A percentile compares a stretch with the other conserved stretches of the same genome.
Evolutionary conservation across 1,140 invertebrate species (phyloP).

Genomic region (Eurosta solidaginis): DNA sequence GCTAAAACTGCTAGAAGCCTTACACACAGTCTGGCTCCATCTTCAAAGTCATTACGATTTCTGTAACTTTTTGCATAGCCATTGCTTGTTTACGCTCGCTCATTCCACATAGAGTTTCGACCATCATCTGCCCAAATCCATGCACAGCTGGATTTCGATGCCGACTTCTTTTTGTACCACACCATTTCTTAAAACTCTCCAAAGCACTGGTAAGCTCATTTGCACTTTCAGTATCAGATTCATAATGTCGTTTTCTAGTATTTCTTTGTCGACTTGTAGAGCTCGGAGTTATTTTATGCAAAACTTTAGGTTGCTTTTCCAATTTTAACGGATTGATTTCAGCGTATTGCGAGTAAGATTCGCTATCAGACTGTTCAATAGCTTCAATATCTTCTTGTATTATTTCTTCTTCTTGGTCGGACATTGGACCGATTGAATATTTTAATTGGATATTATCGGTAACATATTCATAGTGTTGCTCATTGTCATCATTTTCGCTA

Average conservation of each 20-base stretch:
- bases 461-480: too few species aligned
- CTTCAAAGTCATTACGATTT: conserved; percentile 13
- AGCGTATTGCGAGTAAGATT: too few species aligned
- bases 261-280: background rate
- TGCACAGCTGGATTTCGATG: conserved; percentile 1
- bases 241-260: background rate
- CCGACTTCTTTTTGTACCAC: background rate
- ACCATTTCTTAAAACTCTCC: background rate
- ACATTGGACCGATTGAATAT: too few species aligned
- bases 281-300: background rate
- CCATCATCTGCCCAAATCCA: conserved; percentile 27
- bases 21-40: background rate
- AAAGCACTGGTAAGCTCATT: background rate
- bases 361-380: too few species aligned
- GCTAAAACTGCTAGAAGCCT: too few species aligned
- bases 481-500: too few species aligned
- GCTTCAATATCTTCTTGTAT: too few species aligned
- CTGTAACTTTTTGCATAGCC: conserved; percentile 18
- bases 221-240: background rate
- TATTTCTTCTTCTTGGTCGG: too few species aligned
- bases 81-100: conserved; percentile 14
- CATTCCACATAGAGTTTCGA: background rate
- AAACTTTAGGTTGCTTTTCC: background rate
- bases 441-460: too few species aligned
- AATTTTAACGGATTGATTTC: background rate